Base-by-base conservation (phyloP, 2,797 vertebrate genomes). In the Eulemur mongoz region DNA sequence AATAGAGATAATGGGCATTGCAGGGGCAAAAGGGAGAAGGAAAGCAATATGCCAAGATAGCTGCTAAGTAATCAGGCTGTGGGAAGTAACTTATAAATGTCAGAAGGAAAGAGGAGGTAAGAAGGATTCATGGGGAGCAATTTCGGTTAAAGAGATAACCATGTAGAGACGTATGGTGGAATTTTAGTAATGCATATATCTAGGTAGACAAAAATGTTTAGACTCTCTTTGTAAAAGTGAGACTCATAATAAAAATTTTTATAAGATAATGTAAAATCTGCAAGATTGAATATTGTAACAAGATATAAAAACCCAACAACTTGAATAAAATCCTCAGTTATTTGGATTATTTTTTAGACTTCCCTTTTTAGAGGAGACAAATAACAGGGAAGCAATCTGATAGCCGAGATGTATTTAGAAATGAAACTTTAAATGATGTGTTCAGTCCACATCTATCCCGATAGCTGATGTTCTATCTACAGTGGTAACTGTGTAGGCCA, bases 1-100 rank as follows among this genome's bases (percentile, higher is more conserved):
- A 98, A 95, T 69, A 92, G 25, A 93, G 91, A 97, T 95, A 88
- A 79, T 69, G 96, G 93, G 17, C 96, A 95, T 94, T 98, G 97
- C 85, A 97, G 48, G 84, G 93, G 79, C 61, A 88, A 84, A 93
- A 88, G 72, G 88, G 90, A 97, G 54, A 87, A 38, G 38, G 89
- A 97, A 97, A 67, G 61, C 69, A 96, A 79, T 91, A 83, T 97
- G 96, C 40, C 72, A 96, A 96, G 67, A 65, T 85, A 75, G 88
- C 45, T 38, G 82, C 59, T 97, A 96, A 98, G 89, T 98, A 96
- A 96, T 97, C 82, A 97, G 25, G 80, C 82, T 97, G 90, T 97
- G 72, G 1, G n/a, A 91, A 96, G 97, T 95, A 88, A 82, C 94
- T 96, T 98, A 75, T 18, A 94, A 95, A 97, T 96, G 52, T 95